phyloP scores from a whole-genome alignment of 2,888 invertebrate genomes.

The Hypomecis punctinalis region DNA sequence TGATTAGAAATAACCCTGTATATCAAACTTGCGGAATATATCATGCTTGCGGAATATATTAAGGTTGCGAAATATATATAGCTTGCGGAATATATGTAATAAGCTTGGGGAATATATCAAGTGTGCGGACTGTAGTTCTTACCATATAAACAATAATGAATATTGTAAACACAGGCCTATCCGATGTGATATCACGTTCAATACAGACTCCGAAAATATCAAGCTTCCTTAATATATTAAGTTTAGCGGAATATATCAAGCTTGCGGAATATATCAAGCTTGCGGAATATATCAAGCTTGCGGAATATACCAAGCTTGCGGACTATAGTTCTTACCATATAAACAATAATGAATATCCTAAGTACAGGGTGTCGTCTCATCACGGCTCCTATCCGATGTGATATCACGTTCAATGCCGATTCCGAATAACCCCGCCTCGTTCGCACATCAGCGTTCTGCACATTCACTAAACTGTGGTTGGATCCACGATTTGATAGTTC shows the following conservation, averaged over 20 bases:
- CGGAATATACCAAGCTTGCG: no score
- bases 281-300: no score
- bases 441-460: constrained; percentile 55
- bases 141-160: constrained; percentile 94
- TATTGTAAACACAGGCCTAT: constrained; percentile 93
- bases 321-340: constrained; percentile 88
- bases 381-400: constrained; percentile 91
- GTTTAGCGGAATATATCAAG: no score
- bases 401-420: constrained; percentile 75
- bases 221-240: no score
- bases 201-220: constrained; percentile 44
- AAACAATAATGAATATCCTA: constrained; percentile 92
- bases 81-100: no score
- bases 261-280: no score
- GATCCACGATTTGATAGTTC: constrained; percentile 52
- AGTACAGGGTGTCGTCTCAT: constrained; percentile 92
- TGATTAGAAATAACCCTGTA: no score
- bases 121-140: no score
- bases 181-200: constrained; percentile 87
- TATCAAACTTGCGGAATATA: no score
- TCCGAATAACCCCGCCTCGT: constrained; percentile 26
- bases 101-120: no score
- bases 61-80: no score
- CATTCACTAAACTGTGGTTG: constrained; percentile 67
- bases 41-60: no score